Evolutionary conservation across 2,888 invertebrate species (phyloP).

Genomic region (Pheosia gnoma): DNA sequence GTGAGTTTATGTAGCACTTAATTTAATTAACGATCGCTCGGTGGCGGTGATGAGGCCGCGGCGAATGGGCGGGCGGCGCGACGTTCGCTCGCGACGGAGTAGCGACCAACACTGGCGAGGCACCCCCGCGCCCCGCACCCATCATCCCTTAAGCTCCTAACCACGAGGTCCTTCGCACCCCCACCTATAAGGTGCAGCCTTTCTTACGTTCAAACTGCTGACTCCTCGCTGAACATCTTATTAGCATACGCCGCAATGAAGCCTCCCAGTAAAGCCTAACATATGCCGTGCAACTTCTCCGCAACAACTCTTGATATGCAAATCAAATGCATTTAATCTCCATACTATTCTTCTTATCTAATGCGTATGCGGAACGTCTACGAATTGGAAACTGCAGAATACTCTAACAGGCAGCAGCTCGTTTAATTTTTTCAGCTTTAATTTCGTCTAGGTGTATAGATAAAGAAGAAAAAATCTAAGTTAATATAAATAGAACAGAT

Average conservation of each 20-base stretch:
- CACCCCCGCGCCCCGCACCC: constrained; percentile 61
- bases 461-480: too few species aligned
- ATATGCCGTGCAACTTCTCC: constrained; percentile 42
- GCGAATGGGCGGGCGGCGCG: constrained; percentile 41
- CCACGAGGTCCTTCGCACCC: constrained; percentile 58
- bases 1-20: constrained; percentile 76
- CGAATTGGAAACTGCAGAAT: constrained; percentile 17
- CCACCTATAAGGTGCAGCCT: constrained; percentile 66
- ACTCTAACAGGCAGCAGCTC: constrained; percentile 8
- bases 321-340: constrained; percentile 38
- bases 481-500: neutral
- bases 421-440: neutral
- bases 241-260: constrained; percentile 76
- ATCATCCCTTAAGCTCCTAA: constrained; percentile 56
- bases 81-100: constrained; percentile 73
- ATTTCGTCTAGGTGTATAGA: neutral
- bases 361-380: constrained; percentile 15
- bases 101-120: constrained; percentile 72
- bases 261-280: constrained; percentile 56
- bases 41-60: constrained; percentile 37
- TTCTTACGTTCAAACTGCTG: constrained; percentile 63
- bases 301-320: constrained; percentile 36
- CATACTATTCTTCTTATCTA: constrained; percentile 28
- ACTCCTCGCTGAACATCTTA: constrained; percentile 64
- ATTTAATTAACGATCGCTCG: constrained; percentile 68